Evolutionary conservation across 35 echinoderm and acorn worm species (phyloP).

Genomic region (Diadema setosum): DNA sequence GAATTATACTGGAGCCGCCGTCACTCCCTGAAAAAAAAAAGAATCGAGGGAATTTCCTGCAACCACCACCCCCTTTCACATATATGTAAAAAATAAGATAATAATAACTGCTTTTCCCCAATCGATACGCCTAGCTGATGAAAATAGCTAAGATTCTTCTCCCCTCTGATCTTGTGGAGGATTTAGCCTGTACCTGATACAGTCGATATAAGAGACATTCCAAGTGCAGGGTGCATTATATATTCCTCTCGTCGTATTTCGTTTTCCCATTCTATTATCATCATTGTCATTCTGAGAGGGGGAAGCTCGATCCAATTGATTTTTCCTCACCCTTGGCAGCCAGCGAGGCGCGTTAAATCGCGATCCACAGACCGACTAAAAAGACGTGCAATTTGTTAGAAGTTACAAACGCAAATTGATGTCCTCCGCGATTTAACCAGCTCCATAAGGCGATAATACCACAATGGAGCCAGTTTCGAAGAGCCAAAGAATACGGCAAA

Average conservation of each 20-base stretch:
- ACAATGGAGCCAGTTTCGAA: background rate
- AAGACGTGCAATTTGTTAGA: background rate
- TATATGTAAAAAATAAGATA: too few relatives aligned
- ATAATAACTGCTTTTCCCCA: too few relatives aligned
- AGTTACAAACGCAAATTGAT: background rate
- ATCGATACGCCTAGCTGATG: background rate
- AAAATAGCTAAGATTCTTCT: background rate
- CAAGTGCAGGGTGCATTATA: background rate
- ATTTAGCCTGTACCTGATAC: too few relatives aligned
- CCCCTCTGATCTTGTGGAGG: background rate
- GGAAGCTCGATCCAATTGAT: too few relatives aligned
- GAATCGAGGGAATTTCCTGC: too few relatives aligned
- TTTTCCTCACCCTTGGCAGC: background rate
- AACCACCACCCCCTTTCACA: too few relatives aligned
- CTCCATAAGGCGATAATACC: conserved; percentile 13
- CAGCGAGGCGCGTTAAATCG: background rate
- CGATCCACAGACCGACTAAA: background rate
- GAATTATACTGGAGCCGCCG: too few relatives aligned
- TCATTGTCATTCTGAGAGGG: background rate
- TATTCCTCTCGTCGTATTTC: background rate
- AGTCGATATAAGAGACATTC: too few relatives aligned
- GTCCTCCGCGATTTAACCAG: conserved; percentile 20
- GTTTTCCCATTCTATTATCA: background rate
- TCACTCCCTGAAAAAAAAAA: too few relatives aligned
- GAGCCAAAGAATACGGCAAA: background rate